Evolutionary conservation across 35 echinoderm and acorn worm species (phyloP), one percentile per base, ranked within the genome.

Genomic region (Strongylocentrotus purpuratus): DNA sequence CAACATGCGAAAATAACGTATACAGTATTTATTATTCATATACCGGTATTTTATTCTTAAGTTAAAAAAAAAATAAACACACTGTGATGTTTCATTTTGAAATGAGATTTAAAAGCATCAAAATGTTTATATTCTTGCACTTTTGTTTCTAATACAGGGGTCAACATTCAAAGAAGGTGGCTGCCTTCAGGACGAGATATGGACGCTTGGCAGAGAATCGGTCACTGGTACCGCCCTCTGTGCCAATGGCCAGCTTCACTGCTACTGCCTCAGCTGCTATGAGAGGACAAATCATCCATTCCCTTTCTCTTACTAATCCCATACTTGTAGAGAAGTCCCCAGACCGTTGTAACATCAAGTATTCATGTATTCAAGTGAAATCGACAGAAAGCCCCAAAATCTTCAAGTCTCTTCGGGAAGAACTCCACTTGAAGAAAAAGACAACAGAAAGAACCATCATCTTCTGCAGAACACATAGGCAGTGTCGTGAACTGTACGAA

Each of bases 71-170:
- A n/a, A n/a, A n/a, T n/a, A n/a, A n/a, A n/a, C n/a, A n/a, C n/a
- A n/a, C n/a, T n/a, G n/a, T n/a, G n/a, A n/a, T n/a, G n/a, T n/a
- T n/a, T n/a, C n/a, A n/a, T n/a, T n/a, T n/a, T n/a, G n/a, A n/a
- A n/a, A n/a, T n/a, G n/a, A n/a, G n/a, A n/a, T n/a, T n/a, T n/a
- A n/a, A n/a, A n/a, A n/a, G n/a, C n/a, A n/a, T 8, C 7, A 15
- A 86, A 86, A 31, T 86, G 22, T 4, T 4, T 25, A 31, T 86
- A 31, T 6, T 33, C 15, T 15, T 86, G 22, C 85, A 5, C 22
- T 46, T 91, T 91, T 91, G 4, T 50, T 92, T 50, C 46, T 47
- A 20, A 11, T 50, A 5, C 45, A 92, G 90, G 90, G 90, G 90
- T 14, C 33, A 47, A 22, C 1, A 46, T 48, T 46, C 41, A n/a